Evolutionary conservation across 2,888 invertebrate genomes (phyloP).

Genomic region (Steinernema scapterisci): DNA sequence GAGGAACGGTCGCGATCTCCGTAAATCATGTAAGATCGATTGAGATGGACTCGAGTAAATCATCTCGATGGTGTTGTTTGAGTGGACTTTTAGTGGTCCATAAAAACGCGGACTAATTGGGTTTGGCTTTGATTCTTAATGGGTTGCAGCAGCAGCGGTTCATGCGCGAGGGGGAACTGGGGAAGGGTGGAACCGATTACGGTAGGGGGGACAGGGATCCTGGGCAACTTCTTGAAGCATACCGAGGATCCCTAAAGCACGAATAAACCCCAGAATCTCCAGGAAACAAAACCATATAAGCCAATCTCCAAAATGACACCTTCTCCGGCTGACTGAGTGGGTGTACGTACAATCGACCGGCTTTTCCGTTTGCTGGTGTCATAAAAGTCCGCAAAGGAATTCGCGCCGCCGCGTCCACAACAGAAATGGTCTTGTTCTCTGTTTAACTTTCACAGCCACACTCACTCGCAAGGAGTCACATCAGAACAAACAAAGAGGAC

Average conservation of each 20-base stretch:
- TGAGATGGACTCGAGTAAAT: background rate
- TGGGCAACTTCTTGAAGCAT: no score
- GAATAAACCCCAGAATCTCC: no score
- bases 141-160: background rate
- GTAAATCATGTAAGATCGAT: conserved; percentile 20
- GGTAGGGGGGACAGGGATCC: no score
- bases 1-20: background rate
- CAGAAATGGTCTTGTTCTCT: conserved; percentile 27
- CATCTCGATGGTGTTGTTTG: conserved; percentile 18
- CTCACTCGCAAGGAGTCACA: background rate
- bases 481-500: conserved; percentile 26
- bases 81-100: background rate
- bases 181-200: no score
- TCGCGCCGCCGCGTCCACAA: conserved; percentile 4
- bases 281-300: background rate
- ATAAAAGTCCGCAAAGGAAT: conserved; percentile 25
- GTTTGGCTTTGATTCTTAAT: background rate
- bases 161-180: background rate
- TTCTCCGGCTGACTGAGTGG: background rate
- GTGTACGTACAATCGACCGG: conserved; percentile 10
- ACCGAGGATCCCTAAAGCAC: no score
- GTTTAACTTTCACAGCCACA: conserved; percentile 27
- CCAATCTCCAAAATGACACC: background rate
- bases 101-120: conserved; percentile 13
- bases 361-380: conserved; percentile 7